A percentile compares a stretch with the other conserved stretches of the same genome.
These are phyloP conservation scores for Bombus balteatus DNA, from an alignment of 1,140 invertebrate species.

Conservation along the genomic window DNA sequence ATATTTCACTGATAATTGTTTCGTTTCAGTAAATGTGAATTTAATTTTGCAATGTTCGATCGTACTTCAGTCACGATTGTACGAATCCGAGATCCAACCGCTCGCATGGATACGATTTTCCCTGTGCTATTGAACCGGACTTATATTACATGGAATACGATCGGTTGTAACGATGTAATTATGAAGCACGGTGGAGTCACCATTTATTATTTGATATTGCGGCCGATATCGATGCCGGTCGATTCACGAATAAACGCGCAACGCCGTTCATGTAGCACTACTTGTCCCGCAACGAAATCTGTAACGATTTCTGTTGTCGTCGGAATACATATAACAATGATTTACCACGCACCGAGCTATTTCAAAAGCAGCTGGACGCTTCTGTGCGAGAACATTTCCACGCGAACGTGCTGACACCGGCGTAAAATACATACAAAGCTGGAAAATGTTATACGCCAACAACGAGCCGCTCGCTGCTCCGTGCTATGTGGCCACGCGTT, in stretches of 20 bases:
- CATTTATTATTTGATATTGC: not conserved
- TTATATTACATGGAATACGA: not conserved
- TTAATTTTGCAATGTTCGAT: not conserved
- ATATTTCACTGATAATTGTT: not conserved
- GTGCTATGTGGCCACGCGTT: not conserved
- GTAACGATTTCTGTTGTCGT: not conserved
- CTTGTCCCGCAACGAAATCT: not conserved
- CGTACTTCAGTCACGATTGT: not conserved
- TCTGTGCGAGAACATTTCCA: not conserved
- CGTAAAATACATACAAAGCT: constrained; percentile 4
- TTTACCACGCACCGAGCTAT: not conserved
- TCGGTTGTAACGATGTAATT: constrained; percentile 14
- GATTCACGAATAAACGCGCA: not conserved
- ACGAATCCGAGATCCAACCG: not conserved
- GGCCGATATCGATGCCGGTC: not conserved
- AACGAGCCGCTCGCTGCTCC: not conserved
- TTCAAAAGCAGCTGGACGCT: not conserved
- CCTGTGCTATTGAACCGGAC: not conserved
- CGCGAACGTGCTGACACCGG: not conserved
- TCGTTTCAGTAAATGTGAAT: not conserved
- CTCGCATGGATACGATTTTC: not conserved
- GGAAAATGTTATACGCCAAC: not conserved
- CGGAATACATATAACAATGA: not conserved
- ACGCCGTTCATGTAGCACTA: too few relatives aligned
- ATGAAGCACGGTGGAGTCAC: not conserved